Conservation (phyloP, 1,140 invertebrate genomes). For the Sinella curviseta region DNA sequence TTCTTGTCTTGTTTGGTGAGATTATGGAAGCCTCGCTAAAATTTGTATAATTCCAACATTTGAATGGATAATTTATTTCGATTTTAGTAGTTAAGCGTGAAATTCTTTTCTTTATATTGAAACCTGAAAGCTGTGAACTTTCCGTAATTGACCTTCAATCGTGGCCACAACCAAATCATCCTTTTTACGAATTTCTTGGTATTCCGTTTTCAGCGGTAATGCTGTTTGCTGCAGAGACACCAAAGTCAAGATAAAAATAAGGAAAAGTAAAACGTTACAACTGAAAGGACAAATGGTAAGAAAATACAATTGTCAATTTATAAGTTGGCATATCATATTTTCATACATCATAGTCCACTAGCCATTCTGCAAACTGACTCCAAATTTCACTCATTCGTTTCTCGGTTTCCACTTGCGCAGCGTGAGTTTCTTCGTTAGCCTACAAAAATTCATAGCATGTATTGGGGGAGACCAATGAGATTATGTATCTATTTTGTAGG, state of each 20-base stretch:
- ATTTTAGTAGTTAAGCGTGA: background rate
- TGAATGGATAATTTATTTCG: background rate
- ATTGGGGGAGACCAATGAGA: too few relatives aligned
- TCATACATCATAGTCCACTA: slow-evolving; percentile 37
- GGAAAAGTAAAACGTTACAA: background rate
- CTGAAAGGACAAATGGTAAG: background rate
- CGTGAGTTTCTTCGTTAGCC: slow-evolving; percentile 34
- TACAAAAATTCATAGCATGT: slow-evolving; percentile 18
- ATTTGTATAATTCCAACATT: background rate
- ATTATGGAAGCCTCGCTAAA: slow-evolving; percentile 9
- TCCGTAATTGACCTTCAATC: slow-evolving; percentile 37
- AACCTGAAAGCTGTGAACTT: slow-evolving; percentile 23
- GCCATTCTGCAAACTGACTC: slow-evolving; percentile 31
- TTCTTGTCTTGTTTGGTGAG: slow-evolving; percentile 6
- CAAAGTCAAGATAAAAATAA: background rate
- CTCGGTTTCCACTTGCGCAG: slow-evolving; percentile 30
- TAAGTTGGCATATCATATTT: too few relatives aligned
- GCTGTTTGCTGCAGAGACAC: slow-evolving; percentile 8
- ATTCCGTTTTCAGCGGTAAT: slow-evolving; percentile 12
- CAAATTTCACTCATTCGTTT: slow-evolving; percentile 32
- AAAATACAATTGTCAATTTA: too few relatives aligned
- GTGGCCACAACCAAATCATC: slow-evolving; percentile 25
- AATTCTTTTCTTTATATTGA: background rate
- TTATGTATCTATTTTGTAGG: too few relatives aligned
- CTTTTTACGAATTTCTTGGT: slow-evolving; percentile 24